Conservation (phyloP, 2,888 invertebrate species). For the Dermolepida albohirtum region DNA sequence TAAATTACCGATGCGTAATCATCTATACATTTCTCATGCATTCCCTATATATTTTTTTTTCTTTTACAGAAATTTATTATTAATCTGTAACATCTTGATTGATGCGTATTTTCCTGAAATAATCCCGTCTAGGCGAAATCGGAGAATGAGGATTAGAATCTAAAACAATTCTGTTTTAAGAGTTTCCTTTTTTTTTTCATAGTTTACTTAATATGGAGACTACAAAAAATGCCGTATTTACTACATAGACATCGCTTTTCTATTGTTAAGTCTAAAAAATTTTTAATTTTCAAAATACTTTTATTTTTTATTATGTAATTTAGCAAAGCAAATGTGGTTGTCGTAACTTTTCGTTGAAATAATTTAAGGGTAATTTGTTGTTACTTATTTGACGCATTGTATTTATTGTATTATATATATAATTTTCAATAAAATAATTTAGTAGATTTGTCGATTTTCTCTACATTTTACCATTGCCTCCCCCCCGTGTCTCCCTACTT, state of each 20-base stretch:
- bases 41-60: too few relatives aligned
- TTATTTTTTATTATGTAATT: background rate
- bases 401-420: constrained; percentile 36
- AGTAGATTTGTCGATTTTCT: constrained; percentile 1
- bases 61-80: too few relatives aligned
- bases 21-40: too few relatives aligned
- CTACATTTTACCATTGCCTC: background rate
- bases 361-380: constrained; percentile 13
- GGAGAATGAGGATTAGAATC: constrained; percentile 21
- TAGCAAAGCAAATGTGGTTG: too few relatives aligned
- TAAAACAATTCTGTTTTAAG: constrained; percentile 13
- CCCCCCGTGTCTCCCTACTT: background rate
- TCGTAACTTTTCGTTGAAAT: background rate
- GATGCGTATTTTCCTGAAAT: constrained; percentile 10
- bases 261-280: background rate
- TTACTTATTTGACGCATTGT: constrained; percentile 25
- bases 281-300: background rate
- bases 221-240: constrained; percentile 6
- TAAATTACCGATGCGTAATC: too few relatives aligned
- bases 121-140: background rate
- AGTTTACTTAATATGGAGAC: background rate
- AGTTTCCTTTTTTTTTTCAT: background rate
- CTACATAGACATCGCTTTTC: constrained; percentile 1
- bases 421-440: constrained; percentile 36
- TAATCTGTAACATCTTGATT: background rate